Conservation (phyloP, 2,888 invertebrate species). For the Aquatica leii region DNA sequence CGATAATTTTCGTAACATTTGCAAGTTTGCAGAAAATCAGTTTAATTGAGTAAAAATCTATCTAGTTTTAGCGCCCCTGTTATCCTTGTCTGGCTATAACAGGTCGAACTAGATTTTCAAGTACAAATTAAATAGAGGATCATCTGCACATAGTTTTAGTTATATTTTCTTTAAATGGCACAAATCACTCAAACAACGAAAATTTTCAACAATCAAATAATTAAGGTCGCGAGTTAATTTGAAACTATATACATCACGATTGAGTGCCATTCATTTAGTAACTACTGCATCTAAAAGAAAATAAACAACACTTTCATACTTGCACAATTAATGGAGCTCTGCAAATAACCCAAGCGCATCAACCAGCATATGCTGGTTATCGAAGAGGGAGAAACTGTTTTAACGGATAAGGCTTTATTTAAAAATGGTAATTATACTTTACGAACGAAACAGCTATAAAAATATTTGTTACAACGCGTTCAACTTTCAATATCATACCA, state of each 20-base stretch:
- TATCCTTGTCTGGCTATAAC: slow-evolving; percentile 46
- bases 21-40: slow-evolving; percentile 8
- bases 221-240: not conserved
- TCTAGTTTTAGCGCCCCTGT: slow-evolving; percentile 34
- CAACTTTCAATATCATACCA: not conserved
- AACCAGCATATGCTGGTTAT: slow-evolving; percentile 13
- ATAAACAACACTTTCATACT: slow-evolving; percentile 29
- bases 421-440: not conserved
- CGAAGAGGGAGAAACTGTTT: slow-evolving; percentile 25
- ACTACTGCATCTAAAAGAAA: slow-evolving; percentile 25
- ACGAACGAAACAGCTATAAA: not conserved
- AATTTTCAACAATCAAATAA: not conserved
- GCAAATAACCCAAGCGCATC: slow-evolving; percentile 32
- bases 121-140: slow-evolving; percentile 43
- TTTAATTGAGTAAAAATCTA: slow-evolving; percentile 22
- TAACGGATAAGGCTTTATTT: not conserved
- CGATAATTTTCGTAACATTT: not conserved
- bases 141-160: slow-evolving; percentile 22
- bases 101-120: slow-evolving; percentile 60
- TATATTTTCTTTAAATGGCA: no score
- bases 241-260: slow-evolving; percentile 8
- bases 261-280: slow-evolving; percentile 20
- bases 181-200: no score
- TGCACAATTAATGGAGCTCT: slow-evolving; percentile 36
- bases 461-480: not conserved